Conservation (phyloP, 2,797 vertebrate species). For the Chelon labrosus region DNA sequence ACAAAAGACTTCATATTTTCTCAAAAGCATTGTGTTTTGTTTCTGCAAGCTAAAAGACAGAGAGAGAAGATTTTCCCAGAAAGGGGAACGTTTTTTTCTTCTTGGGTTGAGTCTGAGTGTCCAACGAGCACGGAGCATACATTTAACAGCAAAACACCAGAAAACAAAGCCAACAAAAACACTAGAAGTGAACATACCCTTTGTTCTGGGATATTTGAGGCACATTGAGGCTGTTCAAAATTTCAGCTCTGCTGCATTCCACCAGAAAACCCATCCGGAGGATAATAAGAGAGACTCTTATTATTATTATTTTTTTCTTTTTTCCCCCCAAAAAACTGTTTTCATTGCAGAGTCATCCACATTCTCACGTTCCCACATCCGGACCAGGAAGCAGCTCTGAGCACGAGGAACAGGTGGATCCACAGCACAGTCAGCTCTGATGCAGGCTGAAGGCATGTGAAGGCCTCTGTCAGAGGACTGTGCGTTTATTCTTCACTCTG, state of each 20-base stretch:
- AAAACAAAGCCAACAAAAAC: slow-evolving; percentile 55
- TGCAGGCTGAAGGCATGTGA: slow-evolving; percentile 7
- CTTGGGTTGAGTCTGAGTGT: not conserved
- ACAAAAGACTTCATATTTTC: too few species aligned
- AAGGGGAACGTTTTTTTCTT: not conserved
- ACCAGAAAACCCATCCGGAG: slow-evolving; percentile 61
- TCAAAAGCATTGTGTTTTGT: too few species aligned
- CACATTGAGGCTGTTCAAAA: slow-evolving; percentile 34
- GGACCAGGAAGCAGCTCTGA: slow-evolving; percentile 66
- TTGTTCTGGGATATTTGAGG: slow-evolving; percentile 53
- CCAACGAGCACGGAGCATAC: slow-evolving; percentile 42
- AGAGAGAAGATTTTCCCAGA: too few species aligned
- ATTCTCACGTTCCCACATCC: slow-evolving; percentile 74
- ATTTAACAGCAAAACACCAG: slow-evolving; percentile 34
- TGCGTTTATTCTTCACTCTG: not conserved
- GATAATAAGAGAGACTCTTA: slow-evolving; percentile 40
- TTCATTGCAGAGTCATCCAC: slow-evolving; percentile 57
- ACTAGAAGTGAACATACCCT: slow-evolving; percentile 33
- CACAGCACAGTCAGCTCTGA: slow-evolving; percentile 36
- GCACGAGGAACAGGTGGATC: slow-evolving; percentile 72
- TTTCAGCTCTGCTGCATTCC: slow-evolving; percentile 55
- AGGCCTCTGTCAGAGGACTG: not conserved
- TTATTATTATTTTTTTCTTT: too few species aligned
- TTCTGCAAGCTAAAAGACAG: too few species aligned
- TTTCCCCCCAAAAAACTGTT: slow-evolving; percentile 37